Base-by-base conservation (phyloP, 1,140 invertebrate genomes). In the Leptestheria dahalacensis region DNA sequence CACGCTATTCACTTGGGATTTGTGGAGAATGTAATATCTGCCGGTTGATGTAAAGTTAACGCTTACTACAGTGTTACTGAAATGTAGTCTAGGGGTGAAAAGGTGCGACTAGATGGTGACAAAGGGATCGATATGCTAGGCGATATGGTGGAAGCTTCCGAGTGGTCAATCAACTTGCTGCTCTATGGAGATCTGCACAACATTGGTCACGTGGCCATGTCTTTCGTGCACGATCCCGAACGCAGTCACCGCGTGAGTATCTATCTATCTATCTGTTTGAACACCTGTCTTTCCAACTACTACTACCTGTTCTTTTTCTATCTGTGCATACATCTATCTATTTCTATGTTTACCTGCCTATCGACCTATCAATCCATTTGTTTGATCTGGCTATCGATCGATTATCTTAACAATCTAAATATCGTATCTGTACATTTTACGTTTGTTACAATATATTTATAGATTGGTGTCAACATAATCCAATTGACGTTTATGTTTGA, bases 41-140 rank as follows among this genome's bases (percentile, higher is more conserved):
- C 33, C 18, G 21, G 24, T 28, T 15, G 28, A 33, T 60, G 12
- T 24, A 15, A 18, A 12, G 52, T 58, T 23, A 60, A 59, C 23
- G 18, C 26, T 15, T 23, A 53, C 59, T 47, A 51, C 21, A 4
- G 47, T 29, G 15, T 53, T 20, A 53, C 3, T 9, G n/a, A 46
- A 10, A 59, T 65, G 3, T 65, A 75, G 70, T 64, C 70, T 6
- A 74, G 73, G 21, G 79, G 65, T 87, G 69, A 76, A 10, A 71
- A 70, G 1, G 67, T 82, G 6, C 66, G 68, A 0, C 65, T 87
- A 24, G 79, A 78, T 48, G 84, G 87, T 65, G 70, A 72, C 1
- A 78, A 74, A 1, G 88, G 87, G 9, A 89, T 91, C 55, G 84
- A 92, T 64, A 74, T 83, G 26, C 71, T 91, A 2, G 87, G 86